A percentile compares a stretch with the other conserved stretches of the same genome.
Evolutionary conservation across 30 jellyfish, hydroid and myxozoan genomes (phyloP).

Genomic region (Catostylus mosaicus): DNA sequence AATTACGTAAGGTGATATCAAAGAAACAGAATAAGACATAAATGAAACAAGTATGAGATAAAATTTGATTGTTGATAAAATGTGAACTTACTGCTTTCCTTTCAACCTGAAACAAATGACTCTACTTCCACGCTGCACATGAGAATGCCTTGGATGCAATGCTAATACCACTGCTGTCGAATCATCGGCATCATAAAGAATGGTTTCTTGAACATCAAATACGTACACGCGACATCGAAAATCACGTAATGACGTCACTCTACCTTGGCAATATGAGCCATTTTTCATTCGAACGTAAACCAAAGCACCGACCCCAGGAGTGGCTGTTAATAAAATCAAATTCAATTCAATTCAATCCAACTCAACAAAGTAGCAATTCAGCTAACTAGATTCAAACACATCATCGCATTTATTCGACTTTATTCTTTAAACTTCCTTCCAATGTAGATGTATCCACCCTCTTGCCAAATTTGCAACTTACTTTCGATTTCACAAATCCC

Average conservation of each 20-base stretch:
- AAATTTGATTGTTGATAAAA: background rate
- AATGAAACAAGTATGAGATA: background rate
- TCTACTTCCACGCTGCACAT: conserved; percentile 60
- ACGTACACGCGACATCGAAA: conserved; percentile 70
- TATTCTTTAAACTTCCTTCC: too few relatives aligned
- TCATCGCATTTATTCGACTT: too few relatives aligned
- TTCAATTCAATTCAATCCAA: background rate
- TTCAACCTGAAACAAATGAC: conserved; percentile 69
- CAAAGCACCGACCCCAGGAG: conserved; percentile 93
- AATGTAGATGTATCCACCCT: too few relatives aligned
- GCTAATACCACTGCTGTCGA: conserved; percentile 88
- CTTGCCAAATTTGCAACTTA: too few relatives aligned
- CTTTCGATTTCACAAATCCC: too few relatives aligned
- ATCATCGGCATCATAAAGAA: conserved; percentile 88
- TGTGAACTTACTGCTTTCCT: conserved; percentile 65
- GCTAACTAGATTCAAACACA: background rate
- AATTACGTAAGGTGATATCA: too few relatives aligned
- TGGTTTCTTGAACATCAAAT: conserved; percentile 68
- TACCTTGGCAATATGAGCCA: conserved; percentile 90
- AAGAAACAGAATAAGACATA: background rate
- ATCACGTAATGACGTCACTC: conserved; percentile 67
- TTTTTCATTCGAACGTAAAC: conserved; percentile 88
- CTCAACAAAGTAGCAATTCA: background rate
- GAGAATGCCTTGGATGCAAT: conserved; percentile 75
- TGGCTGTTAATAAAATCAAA: conserved; percentile 21